Evolutionary conservation across 1,140 invertebrate genomes (phyloP).

Genomic region (Probaryconus sp.): DNA sequence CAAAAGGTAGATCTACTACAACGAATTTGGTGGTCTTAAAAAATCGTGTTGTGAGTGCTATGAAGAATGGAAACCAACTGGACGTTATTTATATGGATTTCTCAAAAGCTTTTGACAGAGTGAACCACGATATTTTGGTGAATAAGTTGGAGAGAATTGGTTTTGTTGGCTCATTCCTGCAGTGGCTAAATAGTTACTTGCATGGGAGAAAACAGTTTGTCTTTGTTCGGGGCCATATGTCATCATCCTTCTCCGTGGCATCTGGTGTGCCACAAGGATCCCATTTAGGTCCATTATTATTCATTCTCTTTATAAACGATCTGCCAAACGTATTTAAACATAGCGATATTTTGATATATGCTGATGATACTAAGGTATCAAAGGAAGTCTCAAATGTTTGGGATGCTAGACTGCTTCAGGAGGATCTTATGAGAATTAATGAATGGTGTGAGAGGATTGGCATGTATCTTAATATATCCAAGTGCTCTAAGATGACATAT

Average conservation of each 20-base stretch:
- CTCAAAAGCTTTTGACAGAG: constrained; percentile 66
- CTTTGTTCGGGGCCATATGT: no score
- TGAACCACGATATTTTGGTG: constrained; percentile 16
- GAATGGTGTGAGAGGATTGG: no score
- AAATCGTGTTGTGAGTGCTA: constrained; percentile 34
- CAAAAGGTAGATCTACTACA: constrained; percentile 49
- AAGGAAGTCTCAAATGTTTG: background rate
- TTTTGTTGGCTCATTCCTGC: background rate
- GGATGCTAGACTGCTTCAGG: background rate
- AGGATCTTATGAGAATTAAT: no score
- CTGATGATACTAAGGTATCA: constrained; percentile 22
- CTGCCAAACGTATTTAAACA: background rate
- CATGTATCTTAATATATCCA: no score
- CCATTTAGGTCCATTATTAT: no score
- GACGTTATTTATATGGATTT: constrained; percentile 67
- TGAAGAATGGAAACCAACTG: constrained; percentile 57
- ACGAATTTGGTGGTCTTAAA: constrained; percentile 56
- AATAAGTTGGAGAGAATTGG: constrained; percentile 6
- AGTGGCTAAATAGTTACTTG: background rate
- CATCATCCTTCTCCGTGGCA: no score
- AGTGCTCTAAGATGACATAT: no score
- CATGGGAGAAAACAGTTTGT: background rate
- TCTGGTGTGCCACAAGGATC: no score
- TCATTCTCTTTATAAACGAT: constrained; percentile 25
- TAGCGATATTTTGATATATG: constrained; percentile 11